Base-by-base conservation (phyloP, 2,888 invertebrate species). In the Tolmerus cingulatus region DNA sequence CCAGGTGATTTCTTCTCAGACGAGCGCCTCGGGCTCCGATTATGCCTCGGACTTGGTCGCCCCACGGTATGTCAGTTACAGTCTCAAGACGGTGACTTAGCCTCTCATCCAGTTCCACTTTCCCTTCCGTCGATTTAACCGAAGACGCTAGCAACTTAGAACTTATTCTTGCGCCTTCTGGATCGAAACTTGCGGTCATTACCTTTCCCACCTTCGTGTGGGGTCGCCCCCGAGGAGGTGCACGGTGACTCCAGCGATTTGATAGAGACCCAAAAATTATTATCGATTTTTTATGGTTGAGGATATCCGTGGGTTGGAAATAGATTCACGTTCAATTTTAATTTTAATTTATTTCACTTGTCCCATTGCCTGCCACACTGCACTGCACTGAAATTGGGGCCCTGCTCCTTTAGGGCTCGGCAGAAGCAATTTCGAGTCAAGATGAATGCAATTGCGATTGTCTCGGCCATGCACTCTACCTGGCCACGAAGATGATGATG, bases 231-330 rank as follows among this genome's bases (percentile, higher is more conserved):
- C 1, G 66, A 66, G 9, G 57, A 57, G 9, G n/a, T 5, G 7
- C 34, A 66, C 19, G 5, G 66, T 27, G 27, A 66, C 66, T 57
- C 9, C 23, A 27, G 16, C 12, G 66, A 78, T 40, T 43, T 78
- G 9, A 78, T 78, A 40, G 40, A 78, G 19, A 43, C 78, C 37
- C n/a, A 14, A 78, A n/a, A 78, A 78, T 23, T 43, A 78, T 43
- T 78, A 78, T 81, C 81, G 81, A 55, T 27, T 81, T 81, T 55
- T 81, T 81, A 81, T 55, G 55, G 55, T 55, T 55, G 30, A 51
- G 34, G 55, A 81, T 55, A 30, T 51, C 51, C 81, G 81, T 55
- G 51, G 51, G 81, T 34, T 55, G 81, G 16, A 81, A 81, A 81
- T 81, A 55, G 34, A 30, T 81, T 81, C 79, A 79, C 46, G 23